Conservation (phyloP, 1,140 invertebrate genomes). For the Sitodiplosis mosellana region DNA sequence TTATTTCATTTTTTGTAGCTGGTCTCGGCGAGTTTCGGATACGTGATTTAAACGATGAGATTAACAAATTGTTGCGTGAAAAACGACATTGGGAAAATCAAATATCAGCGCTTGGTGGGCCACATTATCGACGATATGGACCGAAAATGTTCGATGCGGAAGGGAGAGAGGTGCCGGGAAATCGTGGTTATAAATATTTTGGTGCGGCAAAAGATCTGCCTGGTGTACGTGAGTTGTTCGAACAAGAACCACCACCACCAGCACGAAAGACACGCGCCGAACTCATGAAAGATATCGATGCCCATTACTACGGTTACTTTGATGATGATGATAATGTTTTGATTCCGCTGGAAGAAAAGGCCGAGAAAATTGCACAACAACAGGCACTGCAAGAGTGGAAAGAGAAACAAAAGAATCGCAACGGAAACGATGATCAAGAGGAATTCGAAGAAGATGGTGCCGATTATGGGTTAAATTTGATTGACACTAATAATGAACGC, state of each 20-base stretch:
- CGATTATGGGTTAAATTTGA: slow-evolving; percentile 26
- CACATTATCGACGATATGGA: slow-evolving; percentile 81
- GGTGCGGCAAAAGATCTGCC: slow-evolving; percentile 97
- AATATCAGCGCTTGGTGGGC: slow-evolving; percentile 87
- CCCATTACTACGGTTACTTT: slow-evolving; percentile 96
- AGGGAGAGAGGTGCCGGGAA: slow-evolving; percentile 92
- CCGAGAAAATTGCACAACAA: slow-evolving; percentile 51
- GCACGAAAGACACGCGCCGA: slow-evolving; percentile 85
- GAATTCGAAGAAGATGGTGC: slow-evolving; percentile 15
- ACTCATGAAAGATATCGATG: slow-evolving; percentile 94
- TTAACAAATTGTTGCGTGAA: slow-evolving; percentile 91
- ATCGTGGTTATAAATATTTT: slow-evolving; percentile 98
- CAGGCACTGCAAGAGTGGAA: slow-evolving; percentile 44
- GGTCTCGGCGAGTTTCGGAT: slow-evolving; percentile 96
- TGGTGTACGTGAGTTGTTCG: slow-evolving; percentile 91
- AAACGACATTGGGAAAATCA: slow-evolving; percentile 95
- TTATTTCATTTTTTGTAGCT: slow-evolving; percentile 35
- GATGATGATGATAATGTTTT: slow-evolving; percentile 98
- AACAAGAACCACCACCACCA: slow-evolving; percentile 79
- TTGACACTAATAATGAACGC: slow-evolving; percentile 9
- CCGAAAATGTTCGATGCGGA: slow-evolving; percentile 91
- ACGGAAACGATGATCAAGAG: slow-evolving; percentile 16
- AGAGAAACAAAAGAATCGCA: slow-evolving; percentile 36
- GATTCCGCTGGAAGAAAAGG: slow-evolving; percentile 66
- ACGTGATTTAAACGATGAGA: slow-evolving; percentile 97